Evolutionary conservation across 23 tunicate genomes (phyloP).

Genomic region (Oikopleura dioica): DNA sequence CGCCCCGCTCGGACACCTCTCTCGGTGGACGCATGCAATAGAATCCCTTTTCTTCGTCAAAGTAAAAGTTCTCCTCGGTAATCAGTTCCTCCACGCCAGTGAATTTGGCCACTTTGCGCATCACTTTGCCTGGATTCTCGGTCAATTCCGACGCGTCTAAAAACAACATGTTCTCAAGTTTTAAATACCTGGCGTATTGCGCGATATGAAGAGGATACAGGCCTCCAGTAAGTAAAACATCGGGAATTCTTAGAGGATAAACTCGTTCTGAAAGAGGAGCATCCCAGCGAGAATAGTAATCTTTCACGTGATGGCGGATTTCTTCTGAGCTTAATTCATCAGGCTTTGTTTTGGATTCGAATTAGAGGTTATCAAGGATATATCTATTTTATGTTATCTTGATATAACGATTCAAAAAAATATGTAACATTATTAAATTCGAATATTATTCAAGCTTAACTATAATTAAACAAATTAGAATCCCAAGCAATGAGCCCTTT

Average conservation of each 20-base stretch:
- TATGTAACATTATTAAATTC: too few relatives aligned
- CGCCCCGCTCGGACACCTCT: slow-evolving; percentile 6
- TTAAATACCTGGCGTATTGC: background rate
- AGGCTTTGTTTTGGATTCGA: too few relatives aligned
- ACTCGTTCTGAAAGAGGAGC: background rate
- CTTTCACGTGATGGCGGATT: background rate
- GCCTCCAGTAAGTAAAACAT: background rate
- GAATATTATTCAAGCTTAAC: too few relatives aligned
- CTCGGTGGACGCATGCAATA: slow-evolving; percentile 1
- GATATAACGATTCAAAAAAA: too few relatives aligned
- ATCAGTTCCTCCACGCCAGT: background rate
- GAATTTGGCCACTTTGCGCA: background rate
- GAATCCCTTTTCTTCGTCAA: slow-evolving; percentile 8
- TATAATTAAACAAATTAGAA: too few relatives aligned
- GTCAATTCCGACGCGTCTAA: slow-evolving; percentile 6
- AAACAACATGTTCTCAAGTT: background rate
- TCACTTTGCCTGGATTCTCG: slow-evolving; percentile 8
- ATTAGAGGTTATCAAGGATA: too few relatives aligned
- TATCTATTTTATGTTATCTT: too few relatives aligned
- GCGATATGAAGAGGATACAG: slow-evolving; percentile 7
- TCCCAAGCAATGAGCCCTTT: background rate
- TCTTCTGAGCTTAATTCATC: background rate
- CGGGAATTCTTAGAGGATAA: slow-evolving; percentile 1
- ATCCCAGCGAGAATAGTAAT: background rate
- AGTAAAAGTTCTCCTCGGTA: slow-evolving; percentile 6